Percentiles rank a stretch among this genome's conserved stretches.
Evolutionary conservation across 2,797 vertebrate genomes (phyloP).

Genomic region (Takifugu rubripes): DNA sequence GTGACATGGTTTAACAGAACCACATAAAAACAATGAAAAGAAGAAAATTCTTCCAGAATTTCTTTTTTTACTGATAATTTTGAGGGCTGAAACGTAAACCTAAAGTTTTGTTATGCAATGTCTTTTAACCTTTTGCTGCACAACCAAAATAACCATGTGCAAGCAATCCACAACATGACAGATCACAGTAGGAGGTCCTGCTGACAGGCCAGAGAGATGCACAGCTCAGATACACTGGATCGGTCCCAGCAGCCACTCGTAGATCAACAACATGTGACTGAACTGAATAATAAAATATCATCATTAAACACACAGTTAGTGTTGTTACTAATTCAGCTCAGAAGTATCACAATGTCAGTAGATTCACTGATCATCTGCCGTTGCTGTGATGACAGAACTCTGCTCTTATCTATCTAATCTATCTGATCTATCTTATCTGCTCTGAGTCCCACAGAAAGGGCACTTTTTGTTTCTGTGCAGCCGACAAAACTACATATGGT

Average conservation of each 20-base stretch:
- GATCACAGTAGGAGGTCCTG: slow-evolving; percentile 16
- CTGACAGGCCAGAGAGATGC: slow-evolving; percentile 18
- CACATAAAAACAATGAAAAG: background rate
- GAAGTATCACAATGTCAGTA: too few relatives aligned
- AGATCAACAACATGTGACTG: slow-evolving; percentile 2
- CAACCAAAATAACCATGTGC: slow-evolving; percentile 26
- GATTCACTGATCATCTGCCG: too few relatives aligned
- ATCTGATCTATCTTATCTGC: slow-evolving; percentile 3
- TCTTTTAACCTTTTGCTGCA: slow-evolving; percentile 31
- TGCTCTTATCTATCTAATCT: too few relatives aligned
- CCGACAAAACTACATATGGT: slow-evolving; percentile 25
- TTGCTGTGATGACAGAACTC: too few relatives aligned
- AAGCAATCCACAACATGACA: slow-evolving; percentile 12
- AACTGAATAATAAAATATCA: background rate
- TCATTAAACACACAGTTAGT: too few relatives aligned
- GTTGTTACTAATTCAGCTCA: too few relatives aligned
- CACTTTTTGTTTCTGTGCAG: slow-evolving; percentile 16
- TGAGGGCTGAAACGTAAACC: slow-evolving; percentile 16
- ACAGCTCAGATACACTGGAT: slow-evolving; percentile 12
- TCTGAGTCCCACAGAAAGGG: background rate
- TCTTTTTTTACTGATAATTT: slow-evolving; percentile 31
- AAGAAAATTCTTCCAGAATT: too few relatives aligned
- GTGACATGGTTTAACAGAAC: too few relatives aligned
- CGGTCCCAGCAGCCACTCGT: background rate
- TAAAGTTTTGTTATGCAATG: slow-evolving; percentile 36